These are phyloP conservation scores for Galago senegalensis DNA, from an alignment of 2,797 vertebrate genomes.

Conservation along the genomic window DNA sequence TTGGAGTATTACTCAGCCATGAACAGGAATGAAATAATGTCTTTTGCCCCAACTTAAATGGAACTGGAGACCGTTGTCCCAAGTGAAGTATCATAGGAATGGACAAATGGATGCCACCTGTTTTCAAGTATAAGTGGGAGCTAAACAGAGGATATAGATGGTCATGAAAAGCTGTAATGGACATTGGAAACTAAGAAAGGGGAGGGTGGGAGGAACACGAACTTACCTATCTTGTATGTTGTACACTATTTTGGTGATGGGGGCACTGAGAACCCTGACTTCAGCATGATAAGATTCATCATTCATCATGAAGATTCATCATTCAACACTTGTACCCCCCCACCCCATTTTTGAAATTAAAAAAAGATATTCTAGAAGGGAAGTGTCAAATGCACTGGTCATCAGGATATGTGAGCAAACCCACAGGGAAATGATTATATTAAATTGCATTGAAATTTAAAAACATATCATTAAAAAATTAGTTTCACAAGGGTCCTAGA, in stretches of 20 bases:
- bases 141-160: background rate
- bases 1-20: background rate
- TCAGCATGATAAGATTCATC: background rate
- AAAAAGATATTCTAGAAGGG: conserved; percentile 54
- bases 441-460: conserved; percentile 68
- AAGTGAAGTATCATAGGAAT: background rate
- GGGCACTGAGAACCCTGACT: background rate
- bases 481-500: background rate
- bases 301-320: too few relatives aligned
- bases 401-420: conserved; percentile 76
- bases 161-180: background rate
- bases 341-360: background rate
- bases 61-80: background rate
- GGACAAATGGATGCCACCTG: background rate
- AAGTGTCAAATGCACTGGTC: conserved; percentile 67
- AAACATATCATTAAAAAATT: background rate
- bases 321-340: background rate
- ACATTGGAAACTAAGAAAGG: background rate
- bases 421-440: conserved; percentile 72
- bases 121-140: background rate
- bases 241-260: background rate
- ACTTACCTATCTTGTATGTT: background rate
- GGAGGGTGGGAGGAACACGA: background rate
- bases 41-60: background rate
- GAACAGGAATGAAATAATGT: background rate